phyloP scores from a whole-genome alignment of 1,140 invertebrate species.

The Stegodyphus mimosarum region DNA sequence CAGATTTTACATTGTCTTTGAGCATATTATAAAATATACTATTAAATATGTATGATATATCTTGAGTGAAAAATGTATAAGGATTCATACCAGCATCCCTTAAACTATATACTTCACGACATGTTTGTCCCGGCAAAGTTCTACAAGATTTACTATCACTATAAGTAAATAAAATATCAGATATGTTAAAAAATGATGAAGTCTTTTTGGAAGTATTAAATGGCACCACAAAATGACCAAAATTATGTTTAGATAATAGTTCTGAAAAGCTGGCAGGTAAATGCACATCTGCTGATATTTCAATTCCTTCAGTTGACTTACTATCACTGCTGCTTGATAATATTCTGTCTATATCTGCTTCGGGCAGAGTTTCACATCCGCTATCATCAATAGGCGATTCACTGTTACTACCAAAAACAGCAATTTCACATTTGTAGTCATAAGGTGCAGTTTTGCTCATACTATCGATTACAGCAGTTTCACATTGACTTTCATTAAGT shows the following conservation, averaged over 20 bases:
- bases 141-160: not conserved
- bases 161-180: not conserved
- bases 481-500: no score
- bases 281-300: no score
- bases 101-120: not conserved
- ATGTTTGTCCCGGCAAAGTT: not conserved
- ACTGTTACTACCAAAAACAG: no score
- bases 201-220: not conserved
- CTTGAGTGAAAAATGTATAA: conserved; percentile 21
- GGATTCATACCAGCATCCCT: not conserved
- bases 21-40: conserved; percentile 30
- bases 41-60: conserved; percentile 10
- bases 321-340: no score
- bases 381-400: no score
- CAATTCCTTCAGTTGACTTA: no score
- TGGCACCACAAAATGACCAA: not conserved
- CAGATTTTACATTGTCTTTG: conserved; percentile 23
- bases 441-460: no score
- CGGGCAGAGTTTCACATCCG: no score
- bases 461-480: no score
- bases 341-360: no score
- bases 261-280: not conserved
- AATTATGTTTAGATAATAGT: not conserved
- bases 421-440: no score
- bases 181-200: not conserved